These are phyloP conservation scores for Paraplagusia blochii DNA, from an alignment of 2,113 vertebrate species.

Conservation along the genomic window DNA sequence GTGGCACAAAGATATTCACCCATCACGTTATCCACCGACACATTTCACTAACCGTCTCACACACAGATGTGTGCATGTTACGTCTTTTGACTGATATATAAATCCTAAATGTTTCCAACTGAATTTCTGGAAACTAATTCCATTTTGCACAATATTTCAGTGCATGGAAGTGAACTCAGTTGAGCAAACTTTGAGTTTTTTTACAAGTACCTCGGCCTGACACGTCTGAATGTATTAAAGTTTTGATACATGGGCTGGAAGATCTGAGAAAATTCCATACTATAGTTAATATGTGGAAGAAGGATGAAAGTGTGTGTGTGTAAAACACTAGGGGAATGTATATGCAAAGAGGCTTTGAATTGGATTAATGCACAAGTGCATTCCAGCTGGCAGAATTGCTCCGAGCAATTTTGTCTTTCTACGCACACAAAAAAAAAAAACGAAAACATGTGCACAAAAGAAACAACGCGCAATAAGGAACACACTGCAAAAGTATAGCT, in stretches of 20 bases:
- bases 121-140: no score
- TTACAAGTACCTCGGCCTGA: conserved; percentile 5
- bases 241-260: not conserved
- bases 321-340: conserved; percentile 4
- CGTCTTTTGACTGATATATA: conserved; percentile 5
- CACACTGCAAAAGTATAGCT: no score
- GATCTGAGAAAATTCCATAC: not conserved
- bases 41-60: conserved; percentile 14
- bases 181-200: not conserved
- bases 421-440: not conserved
- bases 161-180: conserved; percentile 8
- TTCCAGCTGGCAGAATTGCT: conserved; percentile 35
- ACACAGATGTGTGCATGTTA: not conserved
- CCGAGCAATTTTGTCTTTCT: conserved; percentile 11
- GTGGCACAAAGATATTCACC: conserved; percentile 10
- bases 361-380: conserved; percentile 23
- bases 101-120: no score
- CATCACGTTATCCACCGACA: conserved; percentile 23
- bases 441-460: conserved; percentile 16
- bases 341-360: conserved; percentile 36
- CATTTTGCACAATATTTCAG: no score
- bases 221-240: not conserved
- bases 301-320: not conserved
- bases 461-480: not conserved
- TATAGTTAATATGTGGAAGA: no score